phyloP scores from a whole-genome alignment of 2,888 invertebrate species.

The Tenthredo scrophulariae region DNA sequence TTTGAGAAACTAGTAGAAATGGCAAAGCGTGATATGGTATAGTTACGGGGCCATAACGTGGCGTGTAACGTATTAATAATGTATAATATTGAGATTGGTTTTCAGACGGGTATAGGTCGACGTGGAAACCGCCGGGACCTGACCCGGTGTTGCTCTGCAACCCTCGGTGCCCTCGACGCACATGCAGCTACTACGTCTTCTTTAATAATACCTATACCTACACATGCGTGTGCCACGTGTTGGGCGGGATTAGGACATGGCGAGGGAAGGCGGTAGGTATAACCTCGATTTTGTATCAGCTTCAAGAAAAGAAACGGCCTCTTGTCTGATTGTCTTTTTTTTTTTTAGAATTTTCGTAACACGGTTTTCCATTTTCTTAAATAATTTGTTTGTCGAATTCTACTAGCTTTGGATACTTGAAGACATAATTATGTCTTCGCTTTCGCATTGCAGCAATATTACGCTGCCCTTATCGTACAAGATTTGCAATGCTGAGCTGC shows the following conservation, averaged over 20 bases:
- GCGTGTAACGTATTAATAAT: constrained; percentile 72
- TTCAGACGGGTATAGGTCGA: constrained; percentile 54
- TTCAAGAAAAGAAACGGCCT: neutral
- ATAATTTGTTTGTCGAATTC: neutral
- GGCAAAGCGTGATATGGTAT: constrained; percentile 9
- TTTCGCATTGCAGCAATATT: neutral
- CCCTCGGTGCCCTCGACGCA: constrained; percentile 5
- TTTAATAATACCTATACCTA: constrained; percentile 24
- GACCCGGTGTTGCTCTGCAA: constrained; percentile 61
- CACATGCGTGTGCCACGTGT: constrained; percentile 26
- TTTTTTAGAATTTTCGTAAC: neutral
- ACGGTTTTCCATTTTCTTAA: neutral
- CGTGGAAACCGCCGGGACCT: constrained; percentile 68
- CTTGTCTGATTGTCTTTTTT: neutral
- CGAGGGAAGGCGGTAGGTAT: neutral
- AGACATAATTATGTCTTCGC: neutral
- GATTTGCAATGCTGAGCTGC: neutral
- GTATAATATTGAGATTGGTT: constrained; percentile 75
- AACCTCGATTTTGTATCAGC: neutral
- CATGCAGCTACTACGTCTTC: constrained; percentile 14
- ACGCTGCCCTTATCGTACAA: neutral
- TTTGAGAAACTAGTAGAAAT: constrained; percentile 4
- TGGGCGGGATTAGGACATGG: neutral
- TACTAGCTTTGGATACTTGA: no score
- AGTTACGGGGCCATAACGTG: constrained; percentile 19